Base-by-base conservation (phyloP, 2,888 invertebrate species). In the Pseudoips prasinana region DNA sequence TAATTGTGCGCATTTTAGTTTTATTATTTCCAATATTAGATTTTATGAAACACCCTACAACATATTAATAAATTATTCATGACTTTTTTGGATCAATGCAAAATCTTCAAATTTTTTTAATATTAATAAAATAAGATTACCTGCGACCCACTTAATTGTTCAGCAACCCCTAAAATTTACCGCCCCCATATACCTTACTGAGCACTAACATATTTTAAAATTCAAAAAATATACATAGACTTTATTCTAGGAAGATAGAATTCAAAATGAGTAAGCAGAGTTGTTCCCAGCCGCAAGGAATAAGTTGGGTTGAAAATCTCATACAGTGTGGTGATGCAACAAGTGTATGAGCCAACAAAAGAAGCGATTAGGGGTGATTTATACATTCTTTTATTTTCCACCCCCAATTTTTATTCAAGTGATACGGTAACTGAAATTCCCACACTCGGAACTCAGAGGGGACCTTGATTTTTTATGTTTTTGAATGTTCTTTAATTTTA, bases 361-460 rank as follows among this genome's bases (percentile, higher is more conserved):
- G 70, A 45, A 60, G 61, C 82, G 77, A 85, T 86, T 86, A 86
- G 80, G 80, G 79, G 75, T 86, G 87, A 86, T 87, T 87, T 88
- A 86, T 86, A 74, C 64, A 73, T 71, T 68, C 75, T 63, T 78
- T 86, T 82, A 80, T 82, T 83, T 81, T 80, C 77, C 82, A 79
- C 83, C 85, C 84, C 59, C 79, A 43, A 64, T 57, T 70, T 64
- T 52, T 56, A 62, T 67, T 71, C 51, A 58, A 66, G 61, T 65
- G 68, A 76, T 74, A 67, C 70, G 61, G 70, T 79, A 87, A 88
- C 85, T 76, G 85, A 87, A 82, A 83, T 87, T 88, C 87, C 83
- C 87, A 88, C 84, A 84, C 75, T 76, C 52, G 25, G 29, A 50
- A 37, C 36, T 20, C n/a, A 38, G 53, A 54, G 63, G 64, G 51